Evolutionary conservation across 2,888 invertebrate species (phyloP).

Genomic region (Periphyllus acericola): DNA sequence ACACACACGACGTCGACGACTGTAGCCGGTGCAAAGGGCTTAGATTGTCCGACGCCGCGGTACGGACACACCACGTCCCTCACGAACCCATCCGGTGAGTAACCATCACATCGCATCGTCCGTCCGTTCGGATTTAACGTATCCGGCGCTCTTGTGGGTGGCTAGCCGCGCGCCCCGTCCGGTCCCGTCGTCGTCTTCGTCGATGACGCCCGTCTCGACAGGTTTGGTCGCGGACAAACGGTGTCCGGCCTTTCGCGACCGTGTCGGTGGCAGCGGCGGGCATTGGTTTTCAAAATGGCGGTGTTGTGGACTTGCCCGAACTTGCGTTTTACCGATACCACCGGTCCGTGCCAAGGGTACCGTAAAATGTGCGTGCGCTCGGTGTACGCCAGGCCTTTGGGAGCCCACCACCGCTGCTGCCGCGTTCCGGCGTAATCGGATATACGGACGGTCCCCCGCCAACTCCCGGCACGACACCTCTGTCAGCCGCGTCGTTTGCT

Average conservation of each 20-base stretch:
- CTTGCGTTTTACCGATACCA: slow-evolving; percentile 1
- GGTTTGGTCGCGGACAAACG: no score
- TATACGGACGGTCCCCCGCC: no score
- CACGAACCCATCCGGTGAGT: background rate
- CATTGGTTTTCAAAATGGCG: slow-evolving; percentile 61
- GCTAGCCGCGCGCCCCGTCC: no score
- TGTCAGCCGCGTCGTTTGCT: no score
- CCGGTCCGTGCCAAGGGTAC: slow-evolving; percentile 13
- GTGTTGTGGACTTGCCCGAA: no score
- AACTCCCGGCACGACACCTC: no score
- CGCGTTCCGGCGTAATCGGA: background rate
- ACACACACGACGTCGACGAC: background rate
- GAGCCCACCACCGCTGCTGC: no score
- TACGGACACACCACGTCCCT: background rate
- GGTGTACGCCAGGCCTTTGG: background rate
- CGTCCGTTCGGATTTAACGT: background rate
- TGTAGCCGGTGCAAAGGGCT: background rate
- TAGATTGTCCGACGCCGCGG: background rate
- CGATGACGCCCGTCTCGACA: background rate
- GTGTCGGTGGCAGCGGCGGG: background rate
- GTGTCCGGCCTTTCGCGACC: no score
- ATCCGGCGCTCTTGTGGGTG: background rate
- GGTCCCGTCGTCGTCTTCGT: background rate
- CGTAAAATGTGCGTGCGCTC: slow-evolving; percentile 42
- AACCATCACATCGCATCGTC: background rate